phyloP scores from a whole-genome alignment of 2,888 invertebrate species.

The Drosophila lacicola region DNA sequence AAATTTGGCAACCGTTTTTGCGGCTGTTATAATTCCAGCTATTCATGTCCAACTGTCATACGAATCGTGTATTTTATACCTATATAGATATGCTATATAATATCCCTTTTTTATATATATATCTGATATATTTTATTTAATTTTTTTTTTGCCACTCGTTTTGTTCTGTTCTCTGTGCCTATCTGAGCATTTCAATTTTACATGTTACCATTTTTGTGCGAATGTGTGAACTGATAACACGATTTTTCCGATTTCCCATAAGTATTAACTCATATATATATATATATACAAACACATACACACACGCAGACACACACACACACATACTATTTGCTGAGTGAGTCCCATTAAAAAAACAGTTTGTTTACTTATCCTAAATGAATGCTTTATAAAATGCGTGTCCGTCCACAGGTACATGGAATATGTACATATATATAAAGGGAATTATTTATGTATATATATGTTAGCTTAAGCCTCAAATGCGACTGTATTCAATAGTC shows the following conservation, averaged over 20 bases:
- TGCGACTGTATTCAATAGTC: constrained; percentile 38
- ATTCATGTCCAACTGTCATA: constrained; percentile 36
- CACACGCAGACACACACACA: constrained; percentile 52
- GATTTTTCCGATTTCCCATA: constrained; percentile 61
- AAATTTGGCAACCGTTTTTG: constrained; percentile 31
- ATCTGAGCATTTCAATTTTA: constrained; percentile 64
- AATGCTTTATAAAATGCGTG: constrained; percentile 4
- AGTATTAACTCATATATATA: constrained; percentile 73
- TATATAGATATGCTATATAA: constrained; percentile 15
- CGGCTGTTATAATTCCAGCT: constrained; percentile 41
- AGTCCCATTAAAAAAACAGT: constrained; percentile 61
- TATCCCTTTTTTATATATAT: constrained; percentile 24
- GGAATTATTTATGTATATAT: neutral
- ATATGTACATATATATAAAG: neutral
- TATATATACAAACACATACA: constrained; percentile 42
- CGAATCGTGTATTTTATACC: constrained; percentile 46
- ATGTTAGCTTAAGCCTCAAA: constrained; percentile 11
- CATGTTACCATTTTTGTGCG: constrained; percentile 42
- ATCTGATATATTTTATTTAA: constrained; percentile 22
- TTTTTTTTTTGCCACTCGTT: constrained; percentile 18
- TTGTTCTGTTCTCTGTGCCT: constrained; percentile 48
- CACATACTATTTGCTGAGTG: constrained; percentile 49
- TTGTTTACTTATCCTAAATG: constrained; percentile 38
- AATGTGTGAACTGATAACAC: constrained; percentile 55
- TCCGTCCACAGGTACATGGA: neutral